Percentiles rank a stretch among this genome's conserved stretches.
These are phyloP conservation scores for Oreocharis arfaki DNA, from an alignment of 2,113 vertebrate species.

Conservation along the genomic window DNA sequence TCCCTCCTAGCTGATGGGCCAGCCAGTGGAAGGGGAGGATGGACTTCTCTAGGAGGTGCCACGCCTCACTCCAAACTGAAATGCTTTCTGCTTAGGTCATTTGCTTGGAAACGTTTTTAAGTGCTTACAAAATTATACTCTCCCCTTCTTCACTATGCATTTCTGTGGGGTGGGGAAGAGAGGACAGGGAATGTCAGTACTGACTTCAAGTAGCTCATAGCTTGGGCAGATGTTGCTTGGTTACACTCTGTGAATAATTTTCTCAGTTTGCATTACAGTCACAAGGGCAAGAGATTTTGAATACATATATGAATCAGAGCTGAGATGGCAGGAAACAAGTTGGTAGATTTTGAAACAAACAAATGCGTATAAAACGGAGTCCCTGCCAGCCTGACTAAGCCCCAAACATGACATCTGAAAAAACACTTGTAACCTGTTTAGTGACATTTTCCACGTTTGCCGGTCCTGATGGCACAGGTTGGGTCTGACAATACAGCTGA, in stretches of 20 bases:
- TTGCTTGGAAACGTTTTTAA: neutral
- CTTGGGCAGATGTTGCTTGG: neutral
- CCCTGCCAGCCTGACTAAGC: neutral
- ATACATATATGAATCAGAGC: neutral
- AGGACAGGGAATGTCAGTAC: accelerated
- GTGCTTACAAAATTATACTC: neutral
- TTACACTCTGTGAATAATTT: neutral
- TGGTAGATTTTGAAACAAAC: neutral
- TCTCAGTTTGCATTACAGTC: neutral
- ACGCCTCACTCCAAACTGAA: neutral
- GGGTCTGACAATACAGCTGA: neutral
- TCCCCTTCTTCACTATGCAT: neutral
- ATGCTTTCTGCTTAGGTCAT: neutral
- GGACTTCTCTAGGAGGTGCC: neutral
- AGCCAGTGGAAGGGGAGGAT: neutral
- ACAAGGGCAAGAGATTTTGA: neutral
- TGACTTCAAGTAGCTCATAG: neutral
- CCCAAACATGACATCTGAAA: neutral
- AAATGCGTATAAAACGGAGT: neutral
- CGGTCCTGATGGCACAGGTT: neutral
- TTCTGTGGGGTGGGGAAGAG: neutral
- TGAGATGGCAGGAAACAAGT: neutral
- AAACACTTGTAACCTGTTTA: neutral
- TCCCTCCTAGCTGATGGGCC: neutral
- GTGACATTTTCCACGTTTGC: neutral